Evolutionary conservation across 1,140 invertebrate genomes (phyloP).

Genomic region (Drosophila lacteicornis): DNA sequence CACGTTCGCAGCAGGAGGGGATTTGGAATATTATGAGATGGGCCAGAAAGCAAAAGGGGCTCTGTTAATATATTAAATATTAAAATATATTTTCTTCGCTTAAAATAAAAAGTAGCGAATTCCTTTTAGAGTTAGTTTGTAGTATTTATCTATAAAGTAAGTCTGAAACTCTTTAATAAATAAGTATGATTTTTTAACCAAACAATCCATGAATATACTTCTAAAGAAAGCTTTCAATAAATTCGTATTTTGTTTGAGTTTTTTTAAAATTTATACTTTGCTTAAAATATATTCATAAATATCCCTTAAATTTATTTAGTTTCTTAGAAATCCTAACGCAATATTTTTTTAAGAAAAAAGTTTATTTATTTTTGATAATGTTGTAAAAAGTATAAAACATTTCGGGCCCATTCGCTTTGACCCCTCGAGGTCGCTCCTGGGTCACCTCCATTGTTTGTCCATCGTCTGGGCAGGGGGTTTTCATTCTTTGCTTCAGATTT

Average conservation of each 20-base stretch:
- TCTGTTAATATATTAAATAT: not conserved
- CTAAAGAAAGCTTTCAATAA: no score
- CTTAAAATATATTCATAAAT: not conserved
- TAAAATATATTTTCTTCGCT: not conserved
- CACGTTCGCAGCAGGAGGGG: conserved; percentile 29
- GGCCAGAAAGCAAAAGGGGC: not conserved
- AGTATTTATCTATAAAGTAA: no score
- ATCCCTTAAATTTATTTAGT: not conserved
- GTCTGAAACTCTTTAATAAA: no score
- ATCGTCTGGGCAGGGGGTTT: conserved; percentile 65
- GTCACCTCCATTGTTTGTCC: conserved; percentile 70
- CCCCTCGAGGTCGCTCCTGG: conserved; percentile 26
- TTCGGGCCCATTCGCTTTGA: not conserved
- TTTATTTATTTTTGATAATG: not conserved
- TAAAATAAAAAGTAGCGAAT: not conserved
- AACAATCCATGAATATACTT: no score
- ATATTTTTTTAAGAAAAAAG: not conserved
- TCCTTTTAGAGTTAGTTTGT: no score
- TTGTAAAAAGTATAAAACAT: not conserved
- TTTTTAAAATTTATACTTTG: no score
- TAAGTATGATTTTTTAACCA: no score
- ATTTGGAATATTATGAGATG: not conserved
- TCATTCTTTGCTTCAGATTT: conserved; percentile 38
- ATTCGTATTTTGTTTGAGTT: no score
- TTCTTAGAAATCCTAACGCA: no score